Percentiles rank a stretch among this genome's conserved stretches.
phyloP scores from a whole-genome alignment of 2,797 vertebrate genomes.

The Dromococcyx pavoninus region DNA sequence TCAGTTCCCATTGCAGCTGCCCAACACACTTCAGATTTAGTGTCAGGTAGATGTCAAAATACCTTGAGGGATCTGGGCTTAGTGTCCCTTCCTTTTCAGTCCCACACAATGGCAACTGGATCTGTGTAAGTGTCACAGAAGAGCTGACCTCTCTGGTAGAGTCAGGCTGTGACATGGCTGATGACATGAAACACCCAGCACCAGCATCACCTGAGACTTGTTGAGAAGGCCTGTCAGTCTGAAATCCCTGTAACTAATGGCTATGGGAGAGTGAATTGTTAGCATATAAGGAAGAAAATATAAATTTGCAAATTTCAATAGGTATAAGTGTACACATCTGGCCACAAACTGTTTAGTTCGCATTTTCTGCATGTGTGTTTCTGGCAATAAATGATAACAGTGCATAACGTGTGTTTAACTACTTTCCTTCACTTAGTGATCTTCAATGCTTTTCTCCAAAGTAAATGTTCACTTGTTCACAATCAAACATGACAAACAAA shows the following conservation, averaged over 20 bases:
- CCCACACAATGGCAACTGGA: background rate
- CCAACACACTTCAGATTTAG: background rate
- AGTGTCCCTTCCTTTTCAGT: background rate
- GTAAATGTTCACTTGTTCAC: background rate
- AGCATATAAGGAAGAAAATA: background rate
- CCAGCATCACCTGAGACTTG: background rate
- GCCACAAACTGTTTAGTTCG: background rate
- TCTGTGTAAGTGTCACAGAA: background rate
- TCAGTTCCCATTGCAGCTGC: background rate
- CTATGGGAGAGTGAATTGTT: background rate
- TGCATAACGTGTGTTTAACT: rapidly evolving
- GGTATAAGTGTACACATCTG: background rate
- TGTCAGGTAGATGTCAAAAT: background rate
- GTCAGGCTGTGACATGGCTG: rapidly evolving
- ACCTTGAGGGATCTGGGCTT: background rate
- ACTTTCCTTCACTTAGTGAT: background rate
- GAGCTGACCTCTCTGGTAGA: background rate
- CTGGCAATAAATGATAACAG: background rate
- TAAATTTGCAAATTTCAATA: background rate
- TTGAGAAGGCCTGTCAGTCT: background rate
- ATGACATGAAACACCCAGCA: background rate
- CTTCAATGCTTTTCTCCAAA: background rate
- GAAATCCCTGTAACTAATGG: background rate
- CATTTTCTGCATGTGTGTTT: background rate
- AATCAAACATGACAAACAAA: background rate